Conservation (phyloP, 1,140 invertebrate genomes). For the Mercenaria mercenaria region DNA sequence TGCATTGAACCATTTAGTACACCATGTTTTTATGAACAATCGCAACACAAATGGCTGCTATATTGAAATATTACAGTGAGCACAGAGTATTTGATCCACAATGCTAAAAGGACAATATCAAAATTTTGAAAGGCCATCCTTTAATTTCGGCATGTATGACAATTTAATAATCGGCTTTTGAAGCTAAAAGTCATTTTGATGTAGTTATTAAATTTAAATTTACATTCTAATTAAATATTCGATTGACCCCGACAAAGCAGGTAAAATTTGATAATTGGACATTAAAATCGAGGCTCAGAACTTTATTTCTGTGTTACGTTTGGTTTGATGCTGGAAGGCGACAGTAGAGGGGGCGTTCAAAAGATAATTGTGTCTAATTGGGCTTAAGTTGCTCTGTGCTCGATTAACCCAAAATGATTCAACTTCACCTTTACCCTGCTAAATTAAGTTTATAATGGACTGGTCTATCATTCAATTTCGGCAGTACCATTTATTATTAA, state of each 20-base stretch:
- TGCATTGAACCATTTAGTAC: no score
- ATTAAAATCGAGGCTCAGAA: constrained; percentile 12
- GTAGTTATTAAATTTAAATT: constrained; percentile 63
- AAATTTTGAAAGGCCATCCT: constrained; percentile 26
- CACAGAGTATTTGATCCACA: not conserved
- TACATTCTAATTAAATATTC: constrained; percentile 61
- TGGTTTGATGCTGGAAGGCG: not conserved
- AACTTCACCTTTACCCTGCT: no score
- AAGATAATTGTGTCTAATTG: not conserved
- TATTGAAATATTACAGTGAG: not conserved
- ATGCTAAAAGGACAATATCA: not conserved
- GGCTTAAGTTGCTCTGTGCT: no score
- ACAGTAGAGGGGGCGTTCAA: constrained; percentile 12
- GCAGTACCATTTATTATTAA: no score
- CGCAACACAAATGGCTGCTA: not conserved
- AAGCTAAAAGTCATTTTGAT: constrained; percentile 53
- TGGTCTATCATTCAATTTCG: no score
- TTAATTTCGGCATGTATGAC: constrained; percentile 50
- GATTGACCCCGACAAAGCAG: constrained; percentile 28
- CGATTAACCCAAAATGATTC: no score
- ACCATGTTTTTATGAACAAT: not conserved
- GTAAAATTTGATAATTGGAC: constrained; percentile 56
- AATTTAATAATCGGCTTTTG: constrained; percentile 48
- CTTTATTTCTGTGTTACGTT: constrained; percentile 1
- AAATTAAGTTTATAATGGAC: no score